A percentile compares a stretch with the other conserved stretches of the same genome.
Conservation (phyloP, 2,113 vertebrate genomes). For the Hyperoodon ampullatus region DNA sequence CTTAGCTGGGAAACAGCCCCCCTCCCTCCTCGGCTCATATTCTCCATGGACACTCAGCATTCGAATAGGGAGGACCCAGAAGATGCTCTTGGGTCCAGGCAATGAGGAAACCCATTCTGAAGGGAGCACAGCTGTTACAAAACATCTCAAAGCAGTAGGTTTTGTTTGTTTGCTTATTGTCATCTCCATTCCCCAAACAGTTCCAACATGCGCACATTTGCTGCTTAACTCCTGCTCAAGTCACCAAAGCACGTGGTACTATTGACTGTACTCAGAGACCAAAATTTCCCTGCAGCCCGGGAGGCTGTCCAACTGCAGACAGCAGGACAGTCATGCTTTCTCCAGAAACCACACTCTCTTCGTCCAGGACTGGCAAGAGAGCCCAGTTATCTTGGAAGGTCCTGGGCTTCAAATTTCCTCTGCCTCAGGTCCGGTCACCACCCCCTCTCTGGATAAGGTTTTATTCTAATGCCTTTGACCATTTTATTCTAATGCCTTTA, state of each 20-base stretch:
- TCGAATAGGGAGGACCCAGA: background rate
- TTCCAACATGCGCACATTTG: background rate
- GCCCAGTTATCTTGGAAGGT: background rate
- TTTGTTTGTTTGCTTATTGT: slow-evolving; percentile 4
- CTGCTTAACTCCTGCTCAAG: slow-evolving; percentile 25
- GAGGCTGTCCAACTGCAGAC: background rate
- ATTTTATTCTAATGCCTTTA: slow-evolving; percentile 13
- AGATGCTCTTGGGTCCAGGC: background rate
- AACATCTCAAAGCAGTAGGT: slow-evolving; percentile 29
- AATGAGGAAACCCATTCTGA: background rate
- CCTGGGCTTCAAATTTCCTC: slow-evolving; percentile 33
- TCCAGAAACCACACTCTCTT: slow-evolving; percentile 24
- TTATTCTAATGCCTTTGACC: slow-evolving; percentile 28
- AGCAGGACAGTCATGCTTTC: background rate
- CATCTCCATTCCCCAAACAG: background rate
- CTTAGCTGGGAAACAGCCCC: background rate
- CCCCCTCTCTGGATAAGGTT: background rate
- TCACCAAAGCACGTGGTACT: background rate
- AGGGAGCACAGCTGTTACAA: slow-evolving; percentile 27
- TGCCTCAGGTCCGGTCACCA: background rate
- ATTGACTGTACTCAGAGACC: background rate
- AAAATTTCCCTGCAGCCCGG: background rate
- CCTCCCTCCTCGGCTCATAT: background rate
- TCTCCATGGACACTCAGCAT: background rate
- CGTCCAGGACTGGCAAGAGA: slow-evolving; percentile 5